Conservation (phyloP, 2,888 invertebrate genomes). For the Drosophila nigricruria region DNA sequence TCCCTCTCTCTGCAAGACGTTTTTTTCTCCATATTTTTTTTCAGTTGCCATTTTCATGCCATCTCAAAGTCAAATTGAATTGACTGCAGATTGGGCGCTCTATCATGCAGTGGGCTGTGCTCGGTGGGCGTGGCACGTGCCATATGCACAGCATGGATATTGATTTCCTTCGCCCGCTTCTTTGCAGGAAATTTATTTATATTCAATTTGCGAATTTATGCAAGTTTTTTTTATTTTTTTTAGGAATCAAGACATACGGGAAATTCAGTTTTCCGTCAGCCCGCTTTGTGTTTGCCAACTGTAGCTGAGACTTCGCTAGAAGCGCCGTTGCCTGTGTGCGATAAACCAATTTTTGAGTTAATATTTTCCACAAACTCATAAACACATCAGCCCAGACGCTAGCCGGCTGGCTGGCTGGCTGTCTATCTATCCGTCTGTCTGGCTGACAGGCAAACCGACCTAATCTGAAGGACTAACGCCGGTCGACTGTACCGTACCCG, state of each 20-base stretch:
- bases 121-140: conserved; percentile 54
- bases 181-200: conserved; percentile 80
- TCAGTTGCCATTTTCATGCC: conserved; percentile 26
- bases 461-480: conserved; percentile 62
- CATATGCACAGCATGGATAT: conserved; percentile 50
- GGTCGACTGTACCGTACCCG: conserved; percentile 35
- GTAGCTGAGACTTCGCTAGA: conserved; percentile 38
- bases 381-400: conserved; percentile 44
- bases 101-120: conserved; percentile 4
- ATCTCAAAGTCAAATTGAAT: conserved; percentile 67
- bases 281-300: conserved; percentile 32
- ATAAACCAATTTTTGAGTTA: conserved; percentile 42
- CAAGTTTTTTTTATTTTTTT: conserved; percentile 41
- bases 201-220: conserved; percentile 77
- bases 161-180: conserved; percentile 30
- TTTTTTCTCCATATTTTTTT: conserved; percentile 33
- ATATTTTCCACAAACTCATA: conserved; percentile 75
- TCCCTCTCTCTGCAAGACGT: neutral
- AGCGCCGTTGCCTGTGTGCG: conserved; percentile 26
- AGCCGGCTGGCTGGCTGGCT: conserved; percentile 3
- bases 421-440: too few relatives aligned
- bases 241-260: conserved; percentile 31
- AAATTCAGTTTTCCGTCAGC: conserved; percentile 53
- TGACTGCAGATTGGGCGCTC: conserved; percentile 41
- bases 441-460: conserved; percentile 44